Conservation (phyloP, 2,888 invertebrate genomes). For the Lasioglossum pauxillum region DNA sequence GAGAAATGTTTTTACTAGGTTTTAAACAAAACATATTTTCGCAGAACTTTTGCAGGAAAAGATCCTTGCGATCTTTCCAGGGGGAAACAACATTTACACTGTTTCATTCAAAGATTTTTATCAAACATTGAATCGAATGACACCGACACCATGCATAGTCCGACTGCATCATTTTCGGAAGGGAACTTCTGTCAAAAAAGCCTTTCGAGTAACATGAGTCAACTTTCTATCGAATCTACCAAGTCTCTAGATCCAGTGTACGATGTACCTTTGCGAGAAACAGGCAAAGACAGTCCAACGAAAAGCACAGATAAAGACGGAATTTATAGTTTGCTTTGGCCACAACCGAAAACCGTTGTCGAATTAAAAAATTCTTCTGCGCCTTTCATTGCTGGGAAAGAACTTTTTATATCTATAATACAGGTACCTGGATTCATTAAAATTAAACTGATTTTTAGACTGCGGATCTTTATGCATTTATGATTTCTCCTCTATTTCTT, state of each 20-base stretch:
- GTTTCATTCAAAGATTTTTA: constrained; percentile 76
- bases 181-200: constrained; percentile 78
- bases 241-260: constrained; percentile 81
- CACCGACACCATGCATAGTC: constrained; percentile 78
- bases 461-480: too few relatives aligned
- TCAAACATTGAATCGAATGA: constrained; percentile 78
- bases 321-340: constrained; percentile 85
- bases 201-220: constrained; percentile 79
- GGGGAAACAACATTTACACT: constrained; percentile 75
- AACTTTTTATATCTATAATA: constrained; percentile 84
- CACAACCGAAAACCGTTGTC: constrained; percentile 86
- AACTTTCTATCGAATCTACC: constrained; percentile 80
- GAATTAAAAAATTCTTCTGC: constrained; percentile 84
- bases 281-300: constrained; percentile 76
- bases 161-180: constrained; percentile 75
- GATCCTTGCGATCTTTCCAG: constrained; percentile 80
- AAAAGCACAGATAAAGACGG: constrained; percentile 74
- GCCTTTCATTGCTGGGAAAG: constrained; percentile 84
- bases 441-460: too few relatives aligned
- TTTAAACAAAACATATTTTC: constrained; percentile 4
- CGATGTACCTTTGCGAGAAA: constrained; percentile 75
- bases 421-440: constrained; percentile 70
- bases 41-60: constrained; percentile 81
- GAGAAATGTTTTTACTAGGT: background rate
- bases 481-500: too few relatives aligned